These are phyloP conservation scores for Brachionus rubens DNA, from an alignment of 1,140 invertebrate genomes.

Conservation along the genomic window DNA sequence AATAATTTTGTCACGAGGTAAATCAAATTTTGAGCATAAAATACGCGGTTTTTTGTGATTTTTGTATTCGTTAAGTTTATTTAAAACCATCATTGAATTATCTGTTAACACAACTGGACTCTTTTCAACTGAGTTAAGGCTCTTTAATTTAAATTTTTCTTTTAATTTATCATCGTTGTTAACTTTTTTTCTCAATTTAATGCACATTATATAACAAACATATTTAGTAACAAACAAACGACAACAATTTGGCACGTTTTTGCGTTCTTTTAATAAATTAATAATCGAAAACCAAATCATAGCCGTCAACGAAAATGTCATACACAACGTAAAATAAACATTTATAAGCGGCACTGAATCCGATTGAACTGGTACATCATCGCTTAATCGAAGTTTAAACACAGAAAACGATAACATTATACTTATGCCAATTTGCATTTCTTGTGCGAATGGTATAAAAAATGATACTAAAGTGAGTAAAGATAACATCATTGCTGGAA, in stretches of 20 bases:
- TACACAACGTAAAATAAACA: conserved; percentile 45
- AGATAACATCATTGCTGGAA: conserved; percentile 43
- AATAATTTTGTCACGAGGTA: too few species aligned
- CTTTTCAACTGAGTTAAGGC: not conserved
- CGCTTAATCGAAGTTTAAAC: conserved; percentile 14
- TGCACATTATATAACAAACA: conserved; percentile 12
- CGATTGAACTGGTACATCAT: conserved; percentile 40
- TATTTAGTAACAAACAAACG: conserved; percentile 13
- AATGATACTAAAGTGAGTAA: conserved; percentile 40
- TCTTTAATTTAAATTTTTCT: not conserved
- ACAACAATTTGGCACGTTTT: conserved; percentile 10
- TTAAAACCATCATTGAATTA: not conserved
- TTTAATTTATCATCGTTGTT: not conserved
- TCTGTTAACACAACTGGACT: not conserved
- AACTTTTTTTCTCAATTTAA: not conserved
- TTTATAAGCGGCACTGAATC: conserved; percentile 37
- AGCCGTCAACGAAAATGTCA: conserved; percentile 43
- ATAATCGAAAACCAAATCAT: conserved; percentile 42
- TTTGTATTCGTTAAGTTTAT: not conserved
- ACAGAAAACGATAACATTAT: conserved; percentile 45
- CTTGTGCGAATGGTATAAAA: conserved; percentile 46
- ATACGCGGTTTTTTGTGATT: not conserved
- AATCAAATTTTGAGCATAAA: too few species aligned
- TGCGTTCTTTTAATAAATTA: conserved; percentile 34
- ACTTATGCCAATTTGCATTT: conserved; percentile 47